phyloP scores from a whole-genome alignment of 2,113 vertebrate species.

The Irena cyanogastra region DNA sequence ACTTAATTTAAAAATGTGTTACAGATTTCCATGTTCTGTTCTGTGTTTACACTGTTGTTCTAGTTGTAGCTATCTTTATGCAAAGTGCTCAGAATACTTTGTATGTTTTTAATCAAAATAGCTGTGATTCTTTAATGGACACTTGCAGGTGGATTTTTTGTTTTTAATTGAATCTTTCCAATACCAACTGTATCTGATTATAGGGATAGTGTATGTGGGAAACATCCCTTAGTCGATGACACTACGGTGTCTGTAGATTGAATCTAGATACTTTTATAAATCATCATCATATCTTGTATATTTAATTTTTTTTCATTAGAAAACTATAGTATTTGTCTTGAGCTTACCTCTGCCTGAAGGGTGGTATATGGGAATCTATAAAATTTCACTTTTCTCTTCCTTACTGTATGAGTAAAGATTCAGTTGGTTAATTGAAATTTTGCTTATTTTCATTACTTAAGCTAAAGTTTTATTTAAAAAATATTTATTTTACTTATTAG shows the following conservation, averaged over 20 bases:
- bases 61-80: not conserved
- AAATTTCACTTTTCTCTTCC: not conserved
- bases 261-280: not conserved
- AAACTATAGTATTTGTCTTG: not conserved
- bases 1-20: not conserved
- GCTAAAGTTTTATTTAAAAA: not conserved
- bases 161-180: not conserved
- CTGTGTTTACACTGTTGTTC: not conserved
- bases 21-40: not conserved
- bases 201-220: not conserved
- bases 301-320: not conserved
- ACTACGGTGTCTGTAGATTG: not conserved
- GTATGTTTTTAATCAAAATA: not conserved
- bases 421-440: not conserved
- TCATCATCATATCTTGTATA: not conserved
- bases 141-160: not conserved
- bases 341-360: not conserved
- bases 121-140: not conserved
- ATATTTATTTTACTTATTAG: not conserved
- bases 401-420: not conserved
- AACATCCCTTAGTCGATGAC: not conserved
- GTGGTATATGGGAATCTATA: not conserved
- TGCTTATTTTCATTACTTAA: not conserved
- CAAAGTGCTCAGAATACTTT: not conserved
- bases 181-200: not conserved